These are phyloP conservation scores for Sinocyclocheilus rhinocerous DNA, from an alignment of 2,113 vertebrate genomes.

Conservation along the genomic window DNA sequence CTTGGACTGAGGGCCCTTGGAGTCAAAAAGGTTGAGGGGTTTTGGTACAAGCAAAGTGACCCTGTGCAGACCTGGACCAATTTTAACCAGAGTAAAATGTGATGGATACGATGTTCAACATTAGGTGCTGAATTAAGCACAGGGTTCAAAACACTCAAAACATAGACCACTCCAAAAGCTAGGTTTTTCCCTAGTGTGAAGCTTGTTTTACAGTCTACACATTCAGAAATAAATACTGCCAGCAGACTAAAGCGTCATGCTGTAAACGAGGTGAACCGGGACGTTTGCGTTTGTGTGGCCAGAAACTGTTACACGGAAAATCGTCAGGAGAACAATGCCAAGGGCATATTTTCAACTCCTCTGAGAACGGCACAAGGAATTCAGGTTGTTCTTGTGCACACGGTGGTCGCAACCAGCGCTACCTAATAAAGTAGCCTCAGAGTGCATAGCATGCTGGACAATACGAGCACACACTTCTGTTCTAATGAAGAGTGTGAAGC, in stretches of 20 bases:
- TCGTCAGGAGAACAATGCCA: background rate
- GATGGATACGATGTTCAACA: background rate
- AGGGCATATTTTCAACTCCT: background rate
- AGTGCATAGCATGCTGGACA: background rate
- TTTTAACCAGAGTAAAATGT: background rate
- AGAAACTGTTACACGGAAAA: background rate
- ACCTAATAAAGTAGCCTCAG: conserved; percentile 3
- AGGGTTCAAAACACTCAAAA: background rate
- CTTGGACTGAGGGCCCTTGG: background rate
- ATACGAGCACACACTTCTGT: background rate
- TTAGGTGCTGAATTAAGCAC: background rate
- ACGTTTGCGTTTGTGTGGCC: background rate
- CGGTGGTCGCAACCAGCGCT: background rate
- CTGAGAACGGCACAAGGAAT: conserved; percentile 8
- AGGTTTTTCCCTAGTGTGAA: background rate
- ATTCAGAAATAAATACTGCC: background rate
- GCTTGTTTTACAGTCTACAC: background rate
- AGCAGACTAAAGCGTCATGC: background rate
- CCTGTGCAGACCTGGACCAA: background rate
- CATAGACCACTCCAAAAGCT: background rate
- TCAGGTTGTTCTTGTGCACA: background rate
- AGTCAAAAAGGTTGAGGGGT: background rate
- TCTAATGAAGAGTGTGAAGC: conserved; percentile 15
- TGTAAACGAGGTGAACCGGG: background rate
- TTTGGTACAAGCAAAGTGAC: background rate